Percentiles rank a stretch among this genome's conserved stretches.
These are phyloP conservation scores for Sinosuthora webbiana DNA, from an alignment of 2,113 vertebrate species.

Conservation along the genomic window DNA sequence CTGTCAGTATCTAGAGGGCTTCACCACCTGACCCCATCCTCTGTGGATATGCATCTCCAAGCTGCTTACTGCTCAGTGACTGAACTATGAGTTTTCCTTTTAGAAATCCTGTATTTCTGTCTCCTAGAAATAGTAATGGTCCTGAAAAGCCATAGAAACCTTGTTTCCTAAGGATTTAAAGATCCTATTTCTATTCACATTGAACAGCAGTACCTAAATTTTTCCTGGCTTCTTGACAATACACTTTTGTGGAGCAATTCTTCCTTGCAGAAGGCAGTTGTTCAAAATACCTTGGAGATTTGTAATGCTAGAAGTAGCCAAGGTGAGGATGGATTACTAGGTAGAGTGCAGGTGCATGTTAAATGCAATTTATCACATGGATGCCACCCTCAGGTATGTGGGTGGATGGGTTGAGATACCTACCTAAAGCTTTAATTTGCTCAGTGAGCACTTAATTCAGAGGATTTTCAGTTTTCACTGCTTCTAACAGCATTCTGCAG, in stretches of 20 bases:
- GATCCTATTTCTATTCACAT: background rate
- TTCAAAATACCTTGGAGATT: background rate
- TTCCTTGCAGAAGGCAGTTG: background rate
- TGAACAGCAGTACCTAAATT: background rate
- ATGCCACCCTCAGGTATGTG: background rate
- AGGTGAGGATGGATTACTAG: slow-evolving; percentile 25
- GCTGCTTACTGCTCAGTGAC: background rate
- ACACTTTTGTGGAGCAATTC: background rate
- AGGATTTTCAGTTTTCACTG: slow-evolving; percentile 25
- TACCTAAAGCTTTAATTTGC: slow-evolving; percentile 20
- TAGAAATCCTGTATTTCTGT: background rate
- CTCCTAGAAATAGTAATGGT: background rate
- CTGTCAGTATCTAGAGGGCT: background rate
- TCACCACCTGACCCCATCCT: background rate
- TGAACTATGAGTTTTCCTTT: background rate
- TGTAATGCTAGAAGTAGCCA: background rate
- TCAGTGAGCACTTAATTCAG: slow-evolving; percentile 29
- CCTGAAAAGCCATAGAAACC: background rate
- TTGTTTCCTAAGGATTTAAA: background rate
- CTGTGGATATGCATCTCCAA: background rate
- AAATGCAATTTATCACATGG: slow-evolving; percentile 43
- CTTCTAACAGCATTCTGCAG: background rate
- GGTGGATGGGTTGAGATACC: background rate
- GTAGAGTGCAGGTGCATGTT: slow-evolving; percentile 9
- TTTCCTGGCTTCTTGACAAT: background rate